Conservation (phyloP, 2,113 vertebrate species). For the Platysteira castanea region DNA sequence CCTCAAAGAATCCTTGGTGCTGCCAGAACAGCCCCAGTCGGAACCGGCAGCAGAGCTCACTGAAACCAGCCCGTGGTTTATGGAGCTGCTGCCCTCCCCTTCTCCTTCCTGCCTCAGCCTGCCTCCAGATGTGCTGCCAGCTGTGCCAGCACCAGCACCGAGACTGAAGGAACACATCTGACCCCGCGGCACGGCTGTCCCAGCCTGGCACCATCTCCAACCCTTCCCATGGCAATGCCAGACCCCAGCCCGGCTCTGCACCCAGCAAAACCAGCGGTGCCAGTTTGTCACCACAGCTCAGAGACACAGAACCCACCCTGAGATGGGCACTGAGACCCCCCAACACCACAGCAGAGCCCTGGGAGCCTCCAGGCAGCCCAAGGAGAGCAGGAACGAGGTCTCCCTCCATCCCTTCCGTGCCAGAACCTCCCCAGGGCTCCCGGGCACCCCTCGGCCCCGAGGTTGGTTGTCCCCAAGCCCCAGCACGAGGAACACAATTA, state of each 20-base stretch:
- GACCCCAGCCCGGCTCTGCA: neutral
- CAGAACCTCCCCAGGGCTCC: neutral
- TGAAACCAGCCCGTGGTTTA: rapidly evolving
- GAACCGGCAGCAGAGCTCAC: neutral
- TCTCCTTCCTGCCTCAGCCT: neutral
- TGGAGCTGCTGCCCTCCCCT: neutral
- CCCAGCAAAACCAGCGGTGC: neutral
- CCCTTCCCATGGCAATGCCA: neutral
- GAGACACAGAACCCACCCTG: neutral
- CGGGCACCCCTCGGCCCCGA: neutral
- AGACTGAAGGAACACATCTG: neutral
- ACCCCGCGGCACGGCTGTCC: rapidly evolving
- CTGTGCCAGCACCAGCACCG: neutral
- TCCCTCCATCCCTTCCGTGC: neutral
- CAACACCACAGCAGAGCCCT: neutral
- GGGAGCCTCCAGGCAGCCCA: neutral
- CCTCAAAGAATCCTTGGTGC: rapidly evolving
- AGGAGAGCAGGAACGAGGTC: rapidly evolving
- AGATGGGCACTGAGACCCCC: rapidly evolving
- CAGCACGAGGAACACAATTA: neutral
- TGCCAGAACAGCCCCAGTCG: rapidly evolving
- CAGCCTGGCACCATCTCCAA: neutral
- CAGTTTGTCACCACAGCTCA: neutral
- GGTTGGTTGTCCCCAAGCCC: neutral
- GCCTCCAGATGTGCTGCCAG: conserved; percentile 34